Conservation (phyloP, 1,140 invertebrate genomes). For the Melipona quadrifasciata region DNA sequence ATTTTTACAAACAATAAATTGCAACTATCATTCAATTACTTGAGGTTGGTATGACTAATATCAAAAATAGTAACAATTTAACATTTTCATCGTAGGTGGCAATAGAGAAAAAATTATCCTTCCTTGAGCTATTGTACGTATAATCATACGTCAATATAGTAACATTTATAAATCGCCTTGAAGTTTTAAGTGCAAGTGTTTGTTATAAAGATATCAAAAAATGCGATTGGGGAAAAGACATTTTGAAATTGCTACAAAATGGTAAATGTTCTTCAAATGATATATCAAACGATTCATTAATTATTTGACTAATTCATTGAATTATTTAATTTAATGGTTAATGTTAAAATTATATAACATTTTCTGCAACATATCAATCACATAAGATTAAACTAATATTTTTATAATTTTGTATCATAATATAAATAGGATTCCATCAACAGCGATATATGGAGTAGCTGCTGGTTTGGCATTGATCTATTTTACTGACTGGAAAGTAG, state of each 20-base stretch:
- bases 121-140: not conserved
- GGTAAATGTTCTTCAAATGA: conserved; percentile 46
- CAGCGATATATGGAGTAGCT: conserved; percentile 84
- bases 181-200: not conserved
- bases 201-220: not conserved
- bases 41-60: not conserved
- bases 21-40: not conserved
- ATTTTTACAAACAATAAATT: too few relatives aligned
- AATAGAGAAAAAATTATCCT: not conserved
- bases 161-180: not conserved
- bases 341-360: not conserved
- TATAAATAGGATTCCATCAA: conserved; percentile 83
- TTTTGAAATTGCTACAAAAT: conserved; percentile 56
- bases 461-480: conserved; percentile 84
- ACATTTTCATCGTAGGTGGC: not conserved
- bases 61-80: not conserved
- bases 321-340: not conserved
- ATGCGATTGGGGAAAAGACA: conserved; percentile 59
- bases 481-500: conserved; percentile 89
- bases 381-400: not conserved
- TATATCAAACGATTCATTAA: not conserved
- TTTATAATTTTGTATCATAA: not conserved
- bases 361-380: not conserved
- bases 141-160: not conserved
- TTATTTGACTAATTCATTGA: not conserved